These are phyloP conservation scores for Lepidochrysops patricia DNA, from an alignment of 2,888 invertebrate genomes.

Conservation along the genomic window DNA sequence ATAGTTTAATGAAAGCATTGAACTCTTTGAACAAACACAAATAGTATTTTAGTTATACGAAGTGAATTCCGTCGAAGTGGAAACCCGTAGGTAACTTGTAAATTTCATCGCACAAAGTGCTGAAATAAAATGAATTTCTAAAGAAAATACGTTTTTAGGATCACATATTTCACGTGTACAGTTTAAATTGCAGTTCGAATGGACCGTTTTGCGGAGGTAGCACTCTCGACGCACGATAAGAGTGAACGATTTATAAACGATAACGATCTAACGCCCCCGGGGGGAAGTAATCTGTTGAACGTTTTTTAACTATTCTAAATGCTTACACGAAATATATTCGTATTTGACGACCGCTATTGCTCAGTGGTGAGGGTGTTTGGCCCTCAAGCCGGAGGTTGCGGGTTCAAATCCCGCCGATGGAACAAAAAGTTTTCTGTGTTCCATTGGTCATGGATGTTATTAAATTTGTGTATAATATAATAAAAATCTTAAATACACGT, in stretches of 20 bases:
- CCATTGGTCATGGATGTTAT: too few relatives aligned
- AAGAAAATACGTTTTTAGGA: background rate
- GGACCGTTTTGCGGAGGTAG: constrained; percentile 22
- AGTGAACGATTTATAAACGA: constrained; percentile 44
- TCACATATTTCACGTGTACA: background rate
- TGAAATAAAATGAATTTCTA: background rate
- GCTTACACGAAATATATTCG: constrained; percentile 13
- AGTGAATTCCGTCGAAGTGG: background rate
- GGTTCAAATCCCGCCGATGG: too few relatives aligned
- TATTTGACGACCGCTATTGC: too few relatives aligned
- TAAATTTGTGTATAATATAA: too few relatives aligned
- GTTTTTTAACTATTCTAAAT: constrained; percentile 27
- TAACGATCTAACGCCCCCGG: constrained; percentile 38
- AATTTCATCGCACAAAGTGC: background rate
- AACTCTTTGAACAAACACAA: background rate
- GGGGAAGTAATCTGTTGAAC: constrained; percentile 33
- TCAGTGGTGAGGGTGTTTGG: too few relatives aligned
- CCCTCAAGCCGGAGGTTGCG: too few relatives aligned
- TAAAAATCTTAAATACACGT: too few relatives aligned
- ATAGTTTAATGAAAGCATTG: background rate
- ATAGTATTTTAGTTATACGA: background rate
- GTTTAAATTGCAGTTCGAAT: constrained; percentile 14
- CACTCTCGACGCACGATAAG: constrained; percentile 36
- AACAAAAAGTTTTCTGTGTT: too few relatives aligned
- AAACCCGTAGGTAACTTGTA: too few relatives aligned